Conservation (phyloP, 2,888 invertebrate species). For the Malthinus seriepunctatus region DNA sequence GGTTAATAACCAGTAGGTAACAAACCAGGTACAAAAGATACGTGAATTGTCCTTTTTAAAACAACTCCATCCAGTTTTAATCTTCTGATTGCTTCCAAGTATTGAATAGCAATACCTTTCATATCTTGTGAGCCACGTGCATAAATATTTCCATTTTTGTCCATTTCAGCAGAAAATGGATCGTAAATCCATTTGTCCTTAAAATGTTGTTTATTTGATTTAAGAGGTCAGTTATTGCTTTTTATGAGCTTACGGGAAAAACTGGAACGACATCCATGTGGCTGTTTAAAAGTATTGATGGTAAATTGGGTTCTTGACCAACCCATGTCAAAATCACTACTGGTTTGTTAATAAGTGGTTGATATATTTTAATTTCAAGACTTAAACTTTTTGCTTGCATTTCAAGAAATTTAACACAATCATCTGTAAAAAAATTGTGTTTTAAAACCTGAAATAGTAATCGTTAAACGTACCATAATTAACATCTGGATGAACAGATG, state of each 20-base stretch:
- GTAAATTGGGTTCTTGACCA: constrained; percentile 68
- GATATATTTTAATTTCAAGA: constrained; percentile 61
- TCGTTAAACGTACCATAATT: constrained; percentile 69
- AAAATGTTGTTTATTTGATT: constrained; percentile 31
- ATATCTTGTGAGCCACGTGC: constrained; percentile 79
- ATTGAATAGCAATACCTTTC: constrained; percentile 83
- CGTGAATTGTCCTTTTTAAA: constrained; percentile 68
- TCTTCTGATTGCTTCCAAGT: constrained; percentile 72
- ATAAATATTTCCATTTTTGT: constrained; percentile 82
- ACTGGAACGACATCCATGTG: constrained; percentile 96
- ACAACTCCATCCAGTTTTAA: constrained; percentile 61
- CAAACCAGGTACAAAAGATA: constrained; percentile 72
- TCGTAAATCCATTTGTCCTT: constrained; percentile 89
- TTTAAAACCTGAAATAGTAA: not conserved
- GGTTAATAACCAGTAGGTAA: not conserved
- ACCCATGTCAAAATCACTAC: constrained; percentile 78
- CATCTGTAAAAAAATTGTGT: constrained; percentile 55
- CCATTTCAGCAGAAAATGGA: constrained; percentile 86
- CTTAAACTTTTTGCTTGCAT: constrained; percentile 69
- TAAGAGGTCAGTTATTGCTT: not conserved
- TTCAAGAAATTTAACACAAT: constrained; percentile 70
- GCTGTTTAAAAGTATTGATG: constrained; percentile 80
- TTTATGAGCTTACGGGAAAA: constrained; percentile 58
- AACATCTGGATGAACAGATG: constrained; percentile 85
- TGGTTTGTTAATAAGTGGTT: constrained; percentile 66